Percentiles rank a stretch among this genome's conserved stretches.
Conservation (phyloP, 2,113 vertebrate species). For the Cervus canadensis region DNA sequence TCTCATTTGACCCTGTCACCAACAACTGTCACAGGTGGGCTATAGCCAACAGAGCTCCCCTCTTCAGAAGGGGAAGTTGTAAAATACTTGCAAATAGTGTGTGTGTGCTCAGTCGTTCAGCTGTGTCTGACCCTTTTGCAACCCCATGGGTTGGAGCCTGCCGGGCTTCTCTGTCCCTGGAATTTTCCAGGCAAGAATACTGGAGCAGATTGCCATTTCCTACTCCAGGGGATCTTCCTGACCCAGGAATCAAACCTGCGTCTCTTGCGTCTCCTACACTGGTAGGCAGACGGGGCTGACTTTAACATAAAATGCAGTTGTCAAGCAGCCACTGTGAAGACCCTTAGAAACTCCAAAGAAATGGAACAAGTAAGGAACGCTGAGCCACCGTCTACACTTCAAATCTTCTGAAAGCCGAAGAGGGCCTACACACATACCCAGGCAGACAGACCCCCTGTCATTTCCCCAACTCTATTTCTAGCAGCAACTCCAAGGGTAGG, state of each 20-base stretch:
- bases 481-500: background rate
- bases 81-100: background rate
- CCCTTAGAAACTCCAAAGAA: background rate
- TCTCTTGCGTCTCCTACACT: background rate
- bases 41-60: background rate
- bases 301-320: background rate
- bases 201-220: background rate
- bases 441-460: background rate
- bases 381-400: background rate
- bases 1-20: slow-evolving; percentile 49
- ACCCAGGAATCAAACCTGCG: background rate
- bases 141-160: background rate
- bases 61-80: background rate
- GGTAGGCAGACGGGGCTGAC: background rate
- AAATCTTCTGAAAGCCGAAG: background rate
- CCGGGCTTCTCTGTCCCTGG: background rate
- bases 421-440: background rate
- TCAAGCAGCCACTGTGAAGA: background rate
- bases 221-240: background rate
- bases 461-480: fast-evolving
- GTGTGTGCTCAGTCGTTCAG: background rate
- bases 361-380: background rate
- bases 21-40: slow-evolving; percentile 39
- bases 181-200: background rate
- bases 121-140: background rate